Percentiles rank a stretch among this genome's conserved stretches.
These are phyloP conservation scores for Riparia riparia DNA, from an alignment of 2,113 vertebrate species.

Conservation along the genomic window DNA sequence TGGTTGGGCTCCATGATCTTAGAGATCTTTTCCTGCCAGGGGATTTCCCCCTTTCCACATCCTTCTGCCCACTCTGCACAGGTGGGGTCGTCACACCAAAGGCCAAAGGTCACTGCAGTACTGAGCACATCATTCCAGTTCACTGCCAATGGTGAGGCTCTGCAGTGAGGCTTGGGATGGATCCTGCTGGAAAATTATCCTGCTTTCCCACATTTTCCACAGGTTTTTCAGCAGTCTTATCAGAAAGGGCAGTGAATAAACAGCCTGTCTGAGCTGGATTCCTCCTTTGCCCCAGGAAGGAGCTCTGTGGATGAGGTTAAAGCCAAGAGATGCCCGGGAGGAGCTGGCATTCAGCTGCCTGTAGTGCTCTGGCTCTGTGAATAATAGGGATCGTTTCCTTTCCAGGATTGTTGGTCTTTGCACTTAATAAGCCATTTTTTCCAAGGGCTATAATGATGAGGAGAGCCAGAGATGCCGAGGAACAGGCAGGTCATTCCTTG, in stretches of 20 bases:
- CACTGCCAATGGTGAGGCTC: background rate
- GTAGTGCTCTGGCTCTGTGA: background rate
- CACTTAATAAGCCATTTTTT: constrained; percentile 29
- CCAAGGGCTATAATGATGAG: constrained; percentile 17
- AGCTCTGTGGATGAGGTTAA: background rate
- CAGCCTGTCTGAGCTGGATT: background rate
- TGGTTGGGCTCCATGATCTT: background rate
- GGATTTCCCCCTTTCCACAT: background rate
- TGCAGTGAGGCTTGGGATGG: background rate
- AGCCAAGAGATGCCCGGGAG: background rate
- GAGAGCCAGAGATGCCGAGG: constrained; percentile 22
- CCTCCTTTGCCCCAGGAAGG: background rate
- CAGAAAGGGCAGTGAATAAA: background rate
- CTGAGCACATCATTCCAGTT: background rate
- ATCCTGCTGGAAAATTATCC: background rate
- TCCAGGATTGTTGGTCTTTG: background rate
- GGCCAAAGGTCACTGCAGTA: background rate
- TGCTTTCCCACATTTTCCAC: background rate
- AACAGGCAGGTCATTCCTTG: constrained; percentile 28
- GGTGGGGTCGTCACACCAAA: background rate
- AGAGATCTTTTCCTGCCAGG: background rate
- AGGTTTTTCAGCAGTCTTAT: background rate
- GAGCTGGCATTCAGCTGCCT: background rate
- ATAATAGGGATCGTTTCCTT: background rate
- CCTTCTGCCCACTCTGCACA: background rate